Evolutionary conservation across 2,797 vertebrate species (phyloP).

Genomic region (Yasuhikotakia modesta): DNA sequence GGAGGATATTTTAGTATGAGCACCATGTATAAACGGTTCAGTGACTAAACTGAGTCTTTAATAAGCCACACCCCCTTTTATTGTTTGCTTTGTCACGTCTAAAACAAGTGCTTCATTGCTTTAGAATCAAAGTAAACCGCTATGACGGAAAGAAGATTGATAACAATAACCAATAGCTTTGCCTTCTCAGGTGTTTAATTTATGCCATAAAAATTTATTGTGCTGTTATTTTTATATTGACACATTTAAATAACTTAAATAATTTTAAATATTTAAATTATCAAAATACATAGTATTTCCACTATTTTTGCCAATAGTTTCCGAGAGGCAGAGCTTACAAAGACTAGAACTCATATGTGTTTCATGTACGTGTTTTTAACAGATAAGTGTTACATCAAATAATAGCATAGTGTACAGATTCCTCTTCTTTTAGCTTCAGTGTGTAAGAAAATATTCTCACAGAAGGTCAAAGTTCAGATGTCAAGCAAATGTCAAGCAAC

Average conservation of each 20-base stretch:
- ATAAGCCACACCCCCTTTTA: not conserved
- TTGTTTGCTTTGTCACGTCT: not conserved
- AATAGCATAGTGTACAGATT: conserved; percentile 31
- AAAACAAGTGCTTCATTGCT: not conserved
- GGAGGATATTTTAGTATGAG: not conserved
- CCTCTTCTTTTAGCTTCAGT: conserved; percentile 26
- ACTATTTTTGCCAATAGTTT: not conserved
- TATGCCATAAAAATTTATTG: not conserved
- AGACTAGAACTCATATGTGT: not conserved
- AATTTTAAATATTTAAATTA: too few relatives aligned
- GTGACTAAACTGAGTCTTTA: not conserved
- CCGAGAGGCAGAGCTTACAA: not conserved
- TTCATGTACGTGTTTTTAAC: conserved; percentile 32
- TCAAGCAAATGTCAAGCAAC: not conserved
- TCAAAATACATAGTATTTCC: too few relatives aligned
- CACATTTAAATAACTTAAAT: too few relatives aligned
- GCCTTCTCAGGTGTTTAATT: not conserved
- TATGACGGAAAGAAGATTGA: too few relatives aligned
- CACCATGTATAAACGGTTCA: not conserved
- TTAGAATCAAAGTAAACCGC: not conserved
- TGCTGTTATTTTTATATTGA: too few relatives aligned
- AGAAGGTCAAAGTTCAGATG: conserved; percentile 37
- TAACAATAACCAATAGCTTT: not conserved
- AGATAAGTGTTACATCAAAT: conserved; percentile 45
- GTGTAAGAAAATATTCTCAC: conserved; percentile 32